Conservation (phyloP, 1,140 invertebrate species). For the Gerris buenoi region DNA sequence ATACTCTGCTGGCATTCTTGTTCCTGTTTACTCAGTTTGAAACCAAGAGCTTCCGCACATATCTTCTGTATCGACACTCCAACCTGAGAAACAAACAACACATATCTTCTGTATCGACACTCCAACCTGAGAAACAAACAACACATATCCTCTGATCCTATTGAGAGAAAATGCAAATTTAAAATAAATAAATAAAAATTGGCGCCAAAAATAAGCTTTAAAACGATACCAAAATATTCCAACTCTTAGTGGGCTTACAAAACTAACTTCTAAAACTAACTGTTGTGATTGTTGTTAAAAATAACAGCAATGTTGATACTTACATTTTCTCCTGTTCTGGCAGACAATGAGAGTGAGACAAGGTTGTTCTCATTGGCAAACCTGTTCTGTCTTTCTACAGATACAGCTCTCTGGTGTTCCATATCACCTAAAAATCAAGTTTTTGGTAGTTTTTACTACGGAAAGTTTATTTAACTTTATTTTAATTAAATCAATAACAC, state of each 20-base stretch:
- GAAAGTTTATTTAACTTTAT: no score
- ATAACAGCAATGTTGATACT: slow-evolving; percentile 23
- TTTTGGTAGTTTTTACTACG: no score
- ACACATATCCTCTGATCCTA: slow-evolving; percentile 47
- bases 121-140: slow-evolving; percentile 36
- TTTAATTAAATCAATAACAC: no score
- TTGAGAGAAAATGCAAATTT: no score
- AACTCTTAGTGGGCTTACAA: no score
- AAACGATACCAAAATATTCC: no score
- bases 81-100: slow-evolving; percentile 39
- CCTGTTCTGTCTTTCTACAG: slow-evolving; percentile 58
- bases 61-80: slow-evolving; percentile 44
- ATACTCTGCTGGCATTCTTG: slow-evolving; percentile 48
- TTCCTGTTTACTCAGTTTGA: slow-evolving; percentile 45
- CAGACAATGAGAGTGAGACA: slow-evolving; percentile 60
- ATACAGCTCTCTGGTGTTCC: slow-evolving; percentile 67
- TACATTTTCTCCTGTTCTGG: slow-evolving; percentile 78
- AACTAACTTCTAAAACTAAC: no score
- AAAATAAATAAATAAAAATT: no score
- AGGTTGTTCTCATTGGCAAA: slow-evolving; percentile 62
- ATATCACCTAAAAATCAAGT: slow-evolving; percentile 43
- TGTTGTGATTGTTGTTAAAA: neutral
- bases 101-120: slow-evolving; percentile 46
- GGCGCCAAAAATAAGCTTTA: no score
- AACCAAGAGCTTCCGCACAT: slow-evolving; percentile 46